Percentiles rank a stretch among this genome's conserved stretches.
phyloP scores from a whole-genome alignment of 2,797 vertebrate species.

The Rhadinocentrus ornatus region DNA sequence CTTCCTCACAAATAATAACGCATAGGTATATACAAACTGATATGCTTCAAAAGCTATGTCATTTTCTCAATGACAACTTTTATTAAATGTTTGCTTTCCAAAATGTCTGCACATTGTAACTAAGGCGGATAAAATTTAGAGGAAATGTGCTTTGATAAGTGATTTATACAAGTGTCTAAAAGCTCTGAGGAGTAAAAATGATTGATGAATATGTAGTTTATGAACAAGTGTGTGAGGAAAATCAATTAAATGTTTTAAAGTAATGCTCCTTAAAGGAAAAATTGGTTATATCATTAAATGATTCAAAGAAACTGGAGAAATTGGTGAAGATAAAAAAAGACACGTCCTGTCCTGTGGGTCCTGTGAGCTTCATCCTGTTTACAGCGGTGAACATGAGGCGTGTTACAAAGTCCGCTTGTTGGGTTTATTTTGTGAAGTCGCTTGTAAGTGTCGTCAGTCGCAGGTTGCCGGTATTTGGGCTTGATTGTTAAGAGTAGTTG shows the following conservation, averaged over 20 bases:
- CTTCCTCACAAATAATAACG: constrained; percentile 11
- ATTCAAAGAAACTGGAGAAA: background rate
- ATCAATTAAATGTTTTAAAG: background rate
- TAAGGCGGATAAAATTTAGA: background rate
- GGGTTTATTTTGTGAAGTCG: too few relatives aligned
- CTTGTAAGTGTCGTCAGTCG: too few relatives aligned
- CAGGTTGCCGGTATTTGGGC: too few relatives aligned
- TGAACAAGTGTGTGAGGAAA: background rate
- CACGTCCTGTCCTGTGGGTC: too few relatives aligned
- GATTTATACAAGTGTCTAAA: background rate
- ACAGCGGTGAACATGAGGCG: too few relatives aligned
- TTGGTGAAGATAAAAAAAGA: background rate
- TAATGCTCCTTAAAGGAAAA: too few relatives aligned
- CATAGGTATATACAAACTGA: constrained; percentile 17
- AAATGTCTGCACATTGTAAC: background rate
- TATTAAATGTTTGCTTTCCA: background rate
- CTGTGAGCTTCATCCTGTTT: too few relatives aligned
- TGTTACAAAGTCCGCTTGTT: too few relatives aligned
- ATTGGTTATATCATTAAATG: background rate
- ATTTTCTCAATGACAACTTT: background rate
- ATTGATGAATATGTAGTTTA: background rate
- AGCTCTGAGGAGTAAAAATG: background rate
- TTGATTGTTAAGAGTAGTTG: too few relatives aligned
- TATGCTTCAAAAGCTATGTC: background rate
- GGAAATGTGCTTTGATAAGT: background rate